Base-by-base conservation (phyloP, 1,140 invertebrate genomes). In the Thereuonema tuberculata region DNA sequence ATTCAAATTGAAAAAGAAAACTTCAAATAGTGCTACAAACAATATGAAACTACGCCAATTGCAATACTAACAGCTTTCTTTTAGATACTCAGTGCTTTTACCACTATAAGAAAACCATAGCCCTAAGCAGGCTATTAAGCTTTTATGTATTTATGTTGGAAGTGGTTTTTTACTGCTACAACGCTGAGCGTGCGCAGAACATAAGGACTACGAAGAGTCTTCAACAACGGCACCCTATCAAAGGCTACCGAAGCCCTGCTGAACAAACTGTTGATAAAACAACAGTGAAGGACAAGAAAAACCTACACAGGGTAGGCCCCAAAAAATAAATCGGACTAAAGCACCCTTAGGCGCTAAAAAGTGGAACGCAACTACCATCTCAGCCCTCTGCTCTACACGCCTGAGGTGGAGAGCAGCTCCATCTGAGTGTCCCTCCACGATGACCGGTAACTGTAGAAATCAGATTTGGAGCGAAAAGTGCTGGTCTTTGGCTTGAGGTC, bases 401-500 rank as follows among this genome's bases (percentile, higher is more conserved):
- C 53, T 5, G 53, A 26, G 12, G 53, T 55, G 9, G n/a, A n/a
- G 27, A 57, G 15, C 2, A 57, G 28, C 24, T 57, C 56, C 56
- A 46, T 46, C 56, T 57, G 56, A 20, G 56, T 57, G 21, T 46
- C 56, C 2, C 37, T 26, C 28, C 56, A 46, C 5, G 28, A 57
- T n/a, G 28, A 46, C 2, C 56, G 56, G 24, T 31, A 57, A 15
- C 37, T 57, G 28, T 57, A 46, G 24, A 46, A 57, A 46, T 57
- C 56, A 9, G 24, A 55, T 29, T 46, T 57, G 28, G 5, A 5
- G 9, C 56, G 27, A n/a, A 58, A 24, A 0, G 59, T 63, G 15
- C 61, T 59, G n/a, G 52, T 62, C 1, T 24, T 48, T 31, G 17
- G 28, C 0, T 54, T 20, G 12, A 48, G 26, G 14, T 68, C 64